Base-by-base conservation (phyloP, 1,140 invertebrate genomes). In the Pseudachorutes palmiensis region DNA sequence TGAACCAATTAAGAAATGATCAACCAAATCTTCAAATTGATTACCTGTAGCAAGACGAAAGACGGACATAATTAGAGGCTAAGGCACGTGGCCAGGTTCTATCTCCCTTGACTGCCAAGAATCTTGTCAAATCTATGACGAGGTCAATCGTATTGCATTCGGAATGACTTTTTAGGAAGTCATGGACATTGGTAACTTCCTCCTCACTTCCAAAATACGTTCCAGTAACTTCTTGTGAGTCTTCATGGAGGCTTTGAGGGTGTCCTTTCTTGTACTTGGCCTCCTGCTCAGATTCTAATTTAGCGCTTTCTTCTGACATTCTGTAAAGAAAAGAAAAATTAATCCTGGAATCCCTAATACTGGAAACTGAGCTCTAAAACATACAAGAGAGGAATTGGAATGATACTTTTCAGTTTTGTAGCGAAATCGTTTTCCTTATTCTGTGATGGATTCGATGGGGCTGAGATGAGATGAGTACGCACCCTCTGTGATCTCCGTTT, bases 401-500 rank as follows among this genome's bases (percentile, higher is more conserved):
- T 83, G 60, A 86, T 80, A 75, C 82, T 77, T 71, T 80, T 77
- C 30, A 88, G 73, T 19, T 85, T 83, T 76, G 85, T 84, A 66
- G 86, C 82, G 26, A 91, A 78, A 12, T 69, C 66, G 84, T 83
- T 64, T 80, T 82, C 70, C 24, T 48, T 70, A 29, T 24, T 19
- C 24, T 55, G 12, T 55, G 69, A 67, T 14, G 67, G 19, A 33
- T 58, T 62, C 26, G 30, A 29, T n/a, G 57, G 65, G 22, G 67
- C 28, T n/a, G 63, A 62, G 2, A 66, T 24, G 3, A 69, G 32
- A 36, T 70, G 57, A 73, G 78, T 83, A 77, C 79, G 83, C 19
- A 82, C 87, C 57, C 86, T 75, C 1, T 85, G 83, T 1, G 86
- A 87, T 69, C 87, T 80, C 65, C 87, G 78, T 76, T 87, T 88